phyloP scores from a whole-genome alignment of 2,113 vertebrate species.

The Elgaria multicarinata region DNA sequence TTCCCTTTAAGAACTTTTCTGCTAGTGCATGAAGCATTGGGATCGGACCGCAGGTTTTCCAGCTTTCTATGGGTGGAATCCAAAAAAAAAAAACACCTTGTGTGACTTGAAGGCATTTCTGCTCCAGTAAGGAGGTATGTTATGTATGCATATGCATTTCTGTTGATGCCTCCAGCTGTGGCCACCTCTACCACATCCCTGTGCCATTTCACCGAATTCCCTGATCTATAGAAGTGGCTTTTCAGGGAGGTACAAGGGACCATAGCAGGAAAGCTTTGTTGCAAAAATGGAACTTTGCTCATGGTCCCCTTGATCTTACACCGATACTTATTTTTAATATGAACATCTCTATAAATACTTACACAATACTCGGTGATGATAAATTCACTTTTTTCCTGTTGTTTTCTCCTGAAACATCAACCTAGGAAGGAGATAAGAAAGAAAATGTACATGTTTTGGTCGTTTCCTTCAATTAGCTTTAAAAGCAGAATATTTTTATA shows the following conservation, averaged over 20 bases:
- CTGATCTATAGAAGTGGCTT: not conserved
- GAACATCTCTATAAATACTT: slow-evolving; percentile 62
- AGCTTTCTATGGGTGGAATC: not conserved
- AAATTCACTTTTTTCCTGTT: slow-evolving; percentile 70
- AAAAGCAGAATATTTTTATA: not conserved
- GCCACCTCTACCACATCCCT: not conserved
- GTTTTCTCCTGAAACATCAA: slow-evolving; percentile 76
- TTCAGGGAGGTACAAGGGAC: not conserved
- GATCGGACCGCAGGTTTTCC: not conserved
- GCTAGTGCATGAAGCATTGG: not conserved
- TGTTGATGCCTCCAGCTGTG: not conserved
- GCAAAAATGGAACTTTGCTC: not conserved
- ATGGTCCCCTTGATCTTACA: not conserved
- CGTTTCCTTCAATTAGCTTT: slow-evolving; percentile 14
- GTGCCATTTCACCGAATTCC: not conserved
- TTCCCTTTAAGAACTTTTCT: not conserved
- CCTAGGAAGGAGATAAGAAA: slow-evolving; percentile 70
- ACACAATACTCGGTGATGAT: slow-evolving; percentile 77
- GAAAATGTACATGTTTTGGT: slow-evolving; percentile 38
- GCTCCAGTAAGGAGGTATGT: no score
- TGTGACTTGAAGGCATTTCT: not conserved
- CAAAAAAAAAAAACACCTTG: not conserved
- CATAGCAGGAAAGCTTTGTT: not conserved
- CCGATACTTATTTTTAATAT: not conserved
- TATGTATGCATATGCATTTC: not conserved